phyloP scores from a whole-genome alignment of 2,113 vertebrate species.

The Gadus macrocephalus region DNA sequence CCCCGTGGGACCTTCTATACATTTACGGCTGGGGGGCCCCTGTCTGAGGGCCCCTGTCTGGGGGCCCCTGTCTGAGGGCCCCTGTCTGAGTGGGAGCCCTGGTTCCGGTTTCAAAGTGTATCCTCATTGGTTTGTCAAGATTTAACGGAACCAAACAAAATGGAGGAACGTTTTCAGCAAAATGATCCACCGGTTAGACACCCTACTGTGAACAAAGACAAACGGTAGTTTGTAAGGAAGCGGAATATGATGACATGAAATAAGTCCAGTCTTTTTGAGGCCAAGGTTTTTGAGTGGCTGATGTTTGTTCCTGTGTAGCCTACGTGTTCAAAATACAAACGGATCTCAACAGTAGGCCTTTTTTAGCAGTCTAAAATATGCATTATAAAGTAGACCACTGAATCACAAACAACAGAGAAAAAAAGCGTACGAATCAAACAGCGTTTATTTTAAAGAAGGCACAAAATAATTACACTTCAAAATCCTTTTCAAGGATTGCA shows the following conservation, averaged over 20 bases:
- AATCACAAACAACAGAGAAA: background rate
- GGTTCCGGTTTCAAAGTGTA: too few relatives aligned
- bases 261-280: background rate
- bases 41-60: too few relatives aligned
- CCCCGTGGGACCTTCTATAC: slow-evolving; percentile 62
- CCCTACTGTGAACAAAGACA: too few relatives aligned
- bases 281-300: slow-evolving; percentile 37
- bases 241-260: too few relatives aligned
- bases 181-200: too few relatives aligned
- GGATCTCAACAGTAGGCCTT: slow-evolving; percentile 28
- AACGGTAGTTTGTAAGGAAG: too few relatives aligned
- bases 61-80: too few relatives aligned
- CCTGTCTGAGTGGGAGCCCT: too few relatives aligned
- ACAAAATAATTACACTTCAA: slow-evolving; percentile 25
- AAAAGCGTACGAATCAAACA: slow-evolving; percentile 38
- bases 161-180: too few relatives aligned
- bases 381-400: slow-evolving; percentile 9
- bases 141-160: too few relatives aligned
- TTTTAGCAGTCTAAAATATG: background rate
- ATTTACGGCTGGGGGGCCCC: slow-evolving; percentile 14
- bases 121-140: too few relatives aligned
- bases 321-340: slow-evolving; percentile 31
- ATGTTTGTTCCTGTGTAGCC: slow-evolving; percentile 43
- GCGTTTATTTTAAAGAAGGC: slow-evolving; percentile 49
- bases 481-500: background rate